phyloP scores from a whole-genome alignment of 1,140 invertebrate genomes.

The Drosophila sechellia region DNA sequence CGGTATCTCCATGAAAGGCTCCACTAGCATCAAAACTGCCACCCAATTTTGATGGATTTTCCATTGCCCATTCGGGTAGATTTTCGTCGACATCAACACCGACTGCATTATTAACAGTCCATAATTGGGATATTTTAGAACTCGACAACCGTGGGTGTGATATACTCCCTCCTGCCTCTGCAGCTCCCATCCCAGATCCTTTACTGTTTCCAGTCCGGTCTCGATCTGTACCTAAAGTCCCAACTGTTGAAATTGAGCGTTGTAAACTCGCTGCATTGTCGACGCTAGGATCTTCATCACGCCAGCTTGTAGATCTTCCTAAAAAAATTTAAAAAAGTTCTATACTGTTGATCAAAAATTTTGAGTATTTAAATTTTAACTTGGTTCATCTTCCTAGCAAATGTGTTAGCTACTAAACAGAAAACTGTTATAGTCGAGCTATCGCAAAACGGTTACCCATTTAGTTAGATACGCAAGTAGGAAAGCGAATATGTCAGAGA shows the following conservation, averaged over 20 bases:
- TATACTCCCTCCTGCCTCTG: not conserved
- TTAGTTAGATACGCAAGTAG: too few species aligned
- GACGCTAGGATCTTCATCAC: slow-evolving; percentile 86
- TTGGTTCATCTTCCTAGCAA: too few species aligned
- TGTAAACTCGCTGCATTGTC: slow-evolving; percentile 54
- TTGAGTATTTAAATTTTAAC: too few species aligned
- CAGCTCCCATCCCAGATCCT: slow-evolving; percentile 10
- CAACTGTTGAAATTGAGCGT: slow-evolving; percentile 69
- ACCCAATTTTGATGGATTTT: slow-evolving; percentile 90
- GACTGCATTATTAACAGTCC: slow-evolving; percentile 24
- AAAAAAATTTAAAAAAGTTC: not conserved
- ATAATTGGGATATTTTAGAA: slow-evolving; percentile 41
- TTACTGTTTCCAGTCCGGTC: slow-evolving; percentile 26
- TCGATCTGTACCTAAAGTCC: slow-evolving; percentile 39
- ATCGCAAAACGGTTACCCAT: too few species aligned
- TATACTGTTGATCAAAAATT: not conserved
- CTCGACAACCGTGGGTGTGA: slow-evolving; percentile 14
- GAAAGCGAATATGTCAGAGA: too few species aligned
- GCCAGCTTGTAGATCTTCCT: slow-evolving; percentile 87
- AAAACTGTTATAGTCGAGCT: too few species aligned
- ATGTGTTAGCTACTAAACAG: too few species aligned
- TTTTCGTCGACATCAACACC: slow-evolving; percentile 86
- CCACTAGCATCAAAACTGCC: slow-evolving; percentile 94
- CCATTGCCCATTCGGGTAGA: slow-evolving; percentile 91
- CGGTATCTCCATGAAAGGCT: slow-evolving; percentile 89